Evolutionary conservation across 2,888 invertebrate genomes (phyloP).

Genomic region (Rotaria socialis): DNA sequence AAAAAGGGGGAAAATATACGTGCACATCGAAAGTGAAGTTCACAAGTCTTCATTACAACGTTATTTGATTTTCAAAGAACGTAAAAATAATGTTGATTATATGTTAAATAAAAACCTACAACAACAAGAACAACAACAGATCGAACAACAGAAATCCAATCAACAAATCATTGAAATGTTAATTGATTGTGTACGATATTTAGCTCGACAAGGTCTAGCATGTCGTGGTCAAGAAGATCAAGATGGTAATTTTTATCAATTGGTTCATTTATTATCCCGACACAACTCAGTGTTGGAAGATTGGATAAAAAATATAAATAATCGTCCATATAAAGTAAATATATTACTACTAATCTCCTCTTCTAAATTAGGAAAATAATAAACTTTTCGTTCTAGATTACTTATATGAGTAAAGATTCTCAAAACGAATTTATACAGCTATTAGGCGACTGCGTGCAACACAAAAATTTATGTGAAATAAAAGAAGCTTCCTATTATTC

Average conservation of each 20-base stretch:
- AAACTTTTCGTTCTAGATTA: no score
- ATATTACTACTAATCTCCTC: no score
- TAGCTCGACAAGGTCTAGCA: not conserved
- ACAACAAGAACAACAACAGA: not conserved
- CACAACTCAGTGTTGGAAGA: not conserved
- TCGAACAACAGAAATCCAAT: not conserved
- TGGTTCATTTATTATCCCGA: not conserved
- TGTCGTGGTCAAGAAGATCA: not conserved
- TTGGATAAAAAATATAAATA: not conserved
- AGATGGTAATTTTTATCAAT: not conserved
- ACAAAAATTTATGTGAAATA: not conserved
- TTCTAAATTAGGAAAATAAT: no score
- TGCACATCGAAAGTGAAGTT: not conserved
- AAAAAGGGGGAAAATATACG: no score
- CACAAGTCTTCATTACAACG: not conserved
- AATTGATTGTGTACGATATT: not conserved
- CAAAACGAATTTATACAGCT: not conserved
- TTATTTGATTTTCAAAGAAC: not conserved
- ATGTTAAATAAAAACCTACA: not conserved
- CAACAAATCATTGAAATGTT: not conserved
- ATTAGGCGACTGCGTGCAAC: not conserved
- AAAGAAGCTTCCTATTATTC: not conserved
- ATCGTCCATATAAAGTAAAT: not conserved
- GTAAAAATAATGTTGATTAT: not conserved
- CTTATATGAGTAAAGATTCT: conserved; percentile 7